Percentiles rank a stretch among this genome's conserved stretches.
phyloP scores from a whole-genome alignment of 2,113 vertebrate species.

The Hemiscyllium ocellatum region DNA sequence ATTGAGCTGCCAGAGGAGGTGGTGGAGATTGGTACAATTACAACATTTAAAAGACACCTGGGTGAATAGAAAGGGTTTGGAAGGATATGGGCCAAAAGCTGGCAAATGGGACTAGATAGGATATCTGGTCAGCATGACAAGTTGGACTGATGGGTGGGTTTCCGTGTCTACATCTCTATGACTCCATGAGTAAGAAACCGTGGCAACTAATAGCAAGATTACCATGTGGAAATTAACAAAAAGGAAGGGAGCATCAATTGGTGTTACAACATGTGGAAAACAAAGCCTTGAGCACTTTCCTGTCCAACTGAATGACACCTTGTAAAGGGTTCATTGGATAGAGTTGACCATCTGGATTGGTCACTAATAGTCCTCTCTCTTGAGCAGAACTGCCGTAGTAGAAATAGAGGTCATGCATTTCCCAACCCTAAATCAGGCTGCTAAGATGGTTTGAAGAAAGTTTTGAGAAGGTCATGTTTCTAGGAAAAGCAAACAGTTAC shows the following conservation, averaged over 20 bases:
- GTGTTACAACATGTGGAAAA: neutral
- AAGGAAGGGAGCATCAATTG: neutral
- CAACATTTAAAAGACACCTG: no score
- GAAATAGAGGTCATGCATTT: neutral
- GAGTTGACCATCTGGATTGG: neutral
- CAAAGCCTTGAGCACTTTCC: neutral
- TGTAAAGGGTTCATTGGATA: neutral
- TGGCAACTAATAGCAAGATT: neutral
- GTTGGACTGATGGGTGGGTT: no score
- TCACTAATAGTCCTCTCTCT: neutral
- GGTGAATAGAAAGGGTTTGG: no score
- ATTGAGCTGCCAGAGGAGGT: no score
- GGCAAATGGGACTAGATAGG: no score
- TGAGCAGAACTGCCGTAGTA: neutral
- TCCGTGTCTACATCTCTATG: no score
- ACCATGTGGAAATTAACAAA: neutral
- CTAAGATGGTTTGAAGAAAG: neutral
- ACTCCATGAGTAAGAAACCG: neutral
- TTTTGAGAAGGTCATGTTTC: neutral
- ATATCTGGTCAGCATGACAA: no score
- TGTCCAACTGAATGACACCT: neutral
- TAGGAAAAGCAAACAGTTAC: constrained; percentile 1
- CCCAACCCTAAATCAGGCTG: neutral
- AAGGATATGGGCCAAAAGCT: no score
- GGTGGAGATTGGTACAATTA: no score